Base-by-base conservation (phyloP, 53 echinoderm and acorn worm species). In the Apostichopus leukothele region DNA sequence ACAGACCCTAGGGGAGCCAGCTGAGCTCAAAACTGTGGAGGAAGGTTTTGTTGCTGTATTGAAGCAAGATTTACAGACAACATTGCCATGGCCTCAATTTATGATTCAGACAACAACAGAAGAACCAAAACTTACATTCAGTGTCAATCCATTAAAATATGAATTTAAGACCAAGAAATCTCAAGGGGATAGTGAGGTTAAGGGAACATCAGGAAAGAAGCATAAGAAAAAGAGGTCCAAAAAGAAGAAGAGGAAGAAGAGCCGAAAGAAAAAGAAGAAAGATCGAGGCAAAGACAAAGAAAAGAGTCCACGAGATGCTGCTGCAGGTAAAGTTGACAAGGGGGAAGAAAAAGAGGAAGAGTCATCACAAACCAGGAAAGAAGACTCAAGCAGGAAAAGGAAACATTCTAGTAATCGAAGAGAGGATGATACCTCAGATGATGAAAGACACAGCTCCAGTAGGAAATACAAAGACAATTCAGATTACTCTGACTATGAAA, bases 131-230 rank as follows among this genome's bases (percentile, higher is more conserved):
- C 57, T 96, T 11, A 83, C 96, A 10, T 95, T 74, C 67, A 96
- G 96, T 91, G 95, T 95, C 10, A 96, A 96, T 83, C 96, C 96
- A 8, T 92, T 96, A 89, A 84, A 91, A 51, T 96, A 92, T 91
- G 92, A 93, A 90, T 96, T 96, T 55, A 91, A 94, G 81, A 75
- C 74, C 12, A 89, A 89, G 19, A 78, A 89, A 25, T 22, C 74
- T 88, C 27, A 9, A 4, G 67, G 18, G n/a, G 89, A 78, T 5
- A 57, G 77, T 25, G 76, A 91, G 7, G 88, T 19, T 9, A 57
- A 86, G 60, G 20, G 60, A 50, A 13, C 52, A 50, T 10, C 26
- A 22, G 86, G 90, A 18, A 76, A 76, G 63, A 74, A 63, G 14
- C 76, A 76, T 14, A 86, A 76, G 76, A 86, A 86, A 66, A 86